phyloP scores from a whole-genome alignment of 2,797 vertebrate genomes.

The Halcyon chelicuti region DNA sequence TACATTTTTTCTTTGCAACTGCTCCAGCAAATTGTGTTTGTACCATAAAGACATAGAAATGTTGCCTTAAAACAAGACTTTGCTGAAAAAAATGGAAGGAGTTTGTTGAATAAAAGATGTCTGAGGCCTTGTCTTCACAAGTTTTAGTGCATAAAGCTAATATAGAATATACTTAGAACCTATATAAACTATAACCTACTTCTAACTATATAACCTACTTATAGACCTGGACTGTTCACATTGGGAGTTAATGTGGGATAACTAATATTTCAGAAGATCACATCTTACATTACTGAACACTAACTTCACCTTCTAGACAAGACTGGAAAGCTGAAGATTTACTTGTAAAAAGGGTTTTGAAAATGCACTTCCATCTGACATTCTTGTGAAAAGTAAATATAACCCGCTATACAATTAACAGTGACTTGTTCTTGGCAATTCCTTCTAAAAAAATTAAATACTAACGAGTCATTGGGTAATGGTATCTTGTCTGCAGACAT shows the following conservation, averaged over 20 bases:
- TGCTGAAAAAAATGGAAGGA: neutral
- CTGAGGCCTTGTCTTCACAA: neutral
- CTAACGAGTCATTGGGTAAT: constrained; percentile 32
- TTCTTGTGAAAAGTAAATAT: constrained; percentile 40
- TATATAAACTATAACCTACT: no score
- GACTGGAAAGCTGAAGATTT: neutral
- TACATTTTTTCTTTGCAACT: neutral
- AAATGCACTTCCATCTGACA: constrained; percentile 10
- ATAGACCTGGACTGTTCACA: neutral
- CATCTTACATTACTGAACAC: neutral
- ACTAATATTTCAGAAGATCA: neutral
- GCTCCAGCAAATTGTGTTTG: neutral
- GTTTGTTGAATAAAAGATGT: neutral
- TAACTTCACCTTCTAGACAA: neutral
- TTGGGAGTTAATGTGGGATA: neutral
- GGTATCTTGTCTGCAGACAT: constrained; percentile 24
- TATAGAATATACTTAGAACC: neutral
- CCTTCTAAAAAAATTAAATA: constrained; percentile 21
- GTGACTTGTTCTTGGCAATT: constrained; percentile 35
- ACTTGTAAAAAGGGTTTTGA: neutral
- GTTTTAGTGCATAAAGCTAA: neutral
- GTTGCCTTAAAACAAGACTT: neutral
- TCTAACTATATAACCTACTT: neutral
- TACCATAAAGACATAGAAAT: neutral
- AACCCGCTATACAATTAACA: constrained; percentile 29